A percentile compares a stretch with the other conserved stretches of the same genome.
Evolutionary conservation across 92 coral and sea anemone species (phyloP).

Genomic region (Actinostola sp.): DNA sequence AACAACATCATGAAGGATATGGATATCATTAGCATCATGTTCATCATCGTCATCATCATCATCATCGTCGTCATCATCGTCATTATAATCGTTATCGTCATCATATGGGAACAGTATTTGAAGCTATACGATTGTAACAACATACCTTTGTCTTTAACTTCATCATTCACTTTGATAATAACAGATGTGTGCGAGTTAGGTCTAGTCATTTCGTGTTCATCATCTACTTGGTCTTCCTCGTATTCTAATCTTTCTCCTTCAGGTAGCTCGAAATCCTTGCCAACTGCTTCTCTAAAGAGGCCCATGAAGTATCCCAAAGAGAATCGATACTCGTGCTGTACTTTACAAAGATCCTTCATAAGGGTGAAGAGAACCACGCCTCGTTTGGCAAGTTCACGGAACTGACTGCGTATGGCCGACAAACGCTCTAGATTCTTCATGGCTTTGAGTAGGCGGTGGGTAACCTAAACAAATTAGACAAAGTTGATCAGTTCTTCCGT

Average conservation of each 20-base stretch:
- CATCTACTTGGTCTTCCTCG: conserved; percentile 63
- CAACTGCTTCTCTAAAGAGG: conserved; percentile 81
- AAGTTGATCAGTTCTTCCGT: too few relatives aligned
- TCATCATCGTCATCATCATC: too few relatives aligned
- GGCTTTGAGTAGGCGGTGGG: conserved; percentile 78
- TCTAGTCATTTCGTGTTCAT: conserved; percentile 19
- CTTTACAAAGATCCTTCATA: conserved; percentile 69
- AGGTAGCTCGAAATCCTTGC: conserved; percentile 60
- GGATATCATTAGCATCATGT: too few relatives aligned
- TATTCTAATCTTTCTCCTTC: conserved; percentile 65
- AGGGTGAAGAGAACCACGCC: conserved; percentile 87
- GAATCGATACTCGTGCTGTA: conserved; percentile 97
- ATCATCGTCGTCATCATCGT: too few relatives aligned
- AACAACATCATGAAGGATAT: too few relatives aligned
- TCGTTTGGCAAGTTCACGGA: conserved; percentile 78
- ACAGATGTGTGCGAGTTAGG: conserved; percentile 49
- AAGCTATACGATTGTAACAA: neutral
- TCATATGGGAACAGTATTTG: too few relatives aligned
- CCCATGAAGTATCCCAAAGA: conserved; percentile 83
- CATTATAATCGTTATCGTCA: too few relatives aligned
- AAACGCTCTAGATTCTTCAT: conserved; percentile 81
- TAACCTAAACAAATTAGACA: conserved; percentile 63
- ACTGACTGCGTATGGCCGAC: conserved; percentile 71
- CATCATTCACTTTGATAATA: conserved; percentile 62
- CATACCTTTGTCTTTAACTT: conserved; percentile 27